Conservation (phyloP, 2,797 vertebrate species). For the Pachyuromys duprasi region DNA sequence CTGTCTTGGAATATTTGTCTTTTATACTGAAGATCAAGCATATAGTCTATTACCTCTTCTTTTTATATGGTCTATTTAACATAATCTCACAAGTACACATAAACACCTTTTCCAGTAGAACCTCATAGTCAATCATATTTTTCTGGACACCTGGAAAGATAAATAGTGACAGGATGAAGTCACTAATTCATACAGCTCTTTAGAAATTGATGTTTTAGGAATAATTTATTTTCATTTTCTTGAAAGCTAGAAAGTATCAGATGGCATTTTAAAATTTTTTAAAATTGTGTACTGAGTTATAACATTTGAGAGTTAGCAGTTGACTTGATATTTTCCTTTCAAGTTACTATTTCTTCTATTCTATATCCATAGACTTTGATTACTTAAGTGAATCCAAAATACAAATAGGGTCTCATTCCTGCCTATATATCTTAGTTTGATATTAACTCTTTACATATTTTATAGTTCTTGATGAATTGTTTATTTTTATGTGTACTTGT, state of each 20-base stretch:
- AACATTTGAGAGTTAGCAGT: neutral
- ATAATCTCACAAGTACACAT: neutral
- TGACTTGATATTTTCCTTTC: slow-evolving; percentile 31
- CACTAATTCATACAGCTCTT: neutral
- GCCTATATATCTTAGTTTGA: neutral
- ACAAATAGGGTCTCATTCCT: neutral
- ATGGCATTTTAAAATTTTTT: neutral
- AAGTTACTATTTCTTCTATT: neutral
- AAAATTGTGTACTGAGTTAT: slow-evolving; percentile 25
- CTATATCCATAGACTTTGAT: neutral
- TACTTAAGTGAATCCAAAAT: neutral
- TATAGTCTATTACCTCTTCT: slow-evolving; percentile 6
- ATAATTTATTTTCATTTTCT: slow-evolving; percentile 52
- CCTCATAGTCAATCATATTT: neutral
- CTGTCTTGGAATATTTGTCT: neutral
- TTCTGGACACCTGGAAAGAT: neutral
- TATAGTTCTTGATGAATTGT: neutral
- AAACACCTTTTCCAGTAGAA: neutral
- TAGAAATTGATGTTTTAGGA: neutral
- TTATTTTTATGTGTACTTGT: neutral
- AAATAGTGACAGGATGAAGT: neutral
- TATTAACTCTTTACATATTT: neutral
- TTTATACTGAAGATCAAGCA: neutral
- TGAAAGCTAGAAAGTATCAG: neutral
- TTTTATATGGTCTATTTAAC: slow-evolving; percentile 14